Evolutionary conservation across 2,797 vertebrate species (phyloP).

Genomic region (Xenentodon cancila): DNA sequence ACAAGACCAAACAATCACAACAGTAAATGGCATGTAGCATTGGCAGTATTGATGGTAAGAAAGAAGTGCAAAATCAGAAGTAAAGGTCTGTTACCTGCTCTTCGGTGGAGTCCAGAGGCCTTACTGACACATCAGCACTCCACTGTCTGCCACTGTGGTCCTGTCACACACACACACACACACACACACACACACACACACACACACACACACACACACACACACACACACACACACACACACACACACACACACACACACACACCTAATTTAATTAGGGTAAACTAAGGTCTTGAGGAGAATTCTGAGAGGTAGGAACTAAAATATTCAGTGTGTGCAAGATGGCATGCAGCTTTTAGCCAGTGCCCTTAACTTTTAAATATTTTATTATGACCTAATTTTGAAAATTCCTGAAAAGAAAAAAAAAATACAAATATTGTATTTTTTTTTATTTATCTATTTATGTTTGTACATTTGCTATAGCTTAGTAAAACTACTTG

Average conservation of each 20-base stretch:
- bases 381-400: constrained; percentile 73
- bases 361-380: constrained; percentile 51
- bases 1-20: not conserved
- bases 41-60: not conserved
- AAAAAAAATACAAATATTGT: constrained; percentile 18
- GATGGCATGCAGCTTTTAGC: constrained; percentile 64
- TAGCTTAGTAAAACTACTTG: constrained; percentile 3
- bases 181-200: constrained; percentile 7
- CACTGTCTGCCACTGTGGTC: constrained; percentile 65
- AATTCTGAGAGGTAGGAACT: constrained; percentile 62
- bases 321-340: constrained; percentile 72
- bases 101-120: constrained; percentile 53
- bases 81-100: constrained; percentile 73
- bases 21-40: not conserved
- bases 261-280: constrained; percentile 42
- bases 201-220: constrained; percentile 2
- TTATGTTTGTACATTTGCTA: constrained; percentile 1
- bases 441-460: not conserved
- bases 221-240: constrained; percentile 7
- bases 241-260: constrained; percentile 3
- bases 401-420: constrained; percentile 34
- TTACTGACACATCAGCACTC: constrained; percentile 60
- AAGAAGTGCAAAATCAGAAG: not conserved
- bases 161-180: constrained; percentile 43
- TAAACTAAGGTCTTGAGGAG: constrained; percentile 33